Evolutionary conservation across 2,888 invertebrate species (phyloP).

Genomic region (Sabatieria punctata): DNA sequence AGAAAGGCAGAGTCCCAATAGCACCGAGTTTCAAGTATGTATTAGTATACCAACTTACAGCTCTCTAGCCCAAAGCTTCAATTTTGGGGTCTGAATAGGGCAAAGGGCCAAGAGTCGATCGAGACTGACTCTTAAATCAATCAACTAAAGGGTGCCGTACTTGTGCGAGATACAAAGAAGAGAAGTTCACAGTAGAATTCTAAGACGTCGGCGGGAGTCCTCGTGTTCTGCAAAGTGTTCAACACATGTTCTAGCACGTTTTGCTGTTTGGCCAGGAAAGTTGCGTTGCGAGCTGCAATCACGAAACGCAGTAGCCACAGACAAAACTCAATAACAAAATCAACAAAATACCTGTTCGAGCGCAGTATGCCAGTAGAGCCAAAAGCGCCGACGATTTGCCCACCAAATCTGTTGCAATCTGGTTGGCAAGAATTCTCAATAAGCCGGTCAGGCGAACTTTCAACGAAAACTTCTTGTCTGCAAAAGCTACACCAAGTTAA

Average conservation of each 20-base stretch:
- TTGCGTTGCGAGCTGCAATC: not conserved
- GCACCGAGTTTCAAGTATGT: no score
- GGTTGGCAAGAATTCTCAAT: slow-evolving; percentile 36
- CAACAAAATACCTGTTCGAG: not conserved
- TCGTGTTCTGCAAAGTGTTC: not conserved
- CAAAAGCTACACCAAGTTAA: no score
- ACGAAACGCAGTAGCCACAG: not conserved
- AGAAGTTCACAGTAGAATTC: no score
- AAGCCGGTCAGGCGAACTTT: slow-evolving; percentile 47
- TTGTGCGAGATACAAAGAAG: no score
- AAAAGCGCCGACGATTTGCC: not conserved
- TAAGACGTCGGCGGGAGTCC: no score
- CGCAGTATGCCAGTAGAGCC: not conserved
- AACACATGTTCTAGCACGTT: not conserved
- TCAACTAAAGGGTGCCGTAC: no score
- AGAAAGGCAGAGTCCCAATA: no score
- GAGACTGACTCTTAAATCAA: no score
- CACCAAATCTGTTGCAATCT: not conserved
- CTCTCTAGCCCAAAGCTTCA: no score
- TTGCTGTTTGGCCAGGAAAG: not conserved
- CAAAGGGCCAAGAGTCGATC: no score
- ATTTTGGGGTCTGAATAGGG: no score
- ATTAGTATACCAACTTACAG: no score
- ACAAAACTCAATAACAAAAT: not conserved
- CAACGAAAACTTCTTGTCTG: slow-evolving; percentile 46